These are phyloP conservation scores for Eira barbara DNA, from an alignment of 2,113 vertebrate species.

Conservation along the genomic window DNA sequence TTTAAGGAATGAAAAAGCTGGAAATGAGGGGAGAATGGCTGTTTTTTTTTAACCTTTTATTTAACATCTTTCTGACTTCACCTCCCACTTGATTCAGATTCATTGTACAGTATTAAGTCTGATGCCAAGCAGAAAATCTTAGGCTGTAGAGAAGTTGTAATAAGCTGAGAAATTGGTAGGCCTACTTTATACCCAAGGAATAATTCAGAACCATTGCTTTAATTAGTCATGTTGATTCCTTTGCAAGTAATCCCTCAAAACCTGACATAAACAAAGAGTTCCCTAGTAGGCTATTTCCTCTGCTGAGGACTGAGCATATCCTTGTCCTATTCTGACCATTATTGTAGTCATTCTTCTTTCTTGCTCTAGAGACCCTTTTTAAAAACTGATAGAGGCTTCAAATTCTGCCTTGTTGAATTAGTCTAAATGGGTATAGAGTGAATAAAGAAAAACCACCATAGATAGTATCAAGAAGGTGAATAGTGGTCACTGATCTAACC, in stretches of 20 bases:
- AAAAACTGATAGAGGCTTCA: not conserved
- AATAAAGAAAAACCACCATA: not conserved
- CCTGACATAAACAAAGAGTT: not conserved
- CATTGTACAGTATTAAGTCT: conserved; percentile 20
- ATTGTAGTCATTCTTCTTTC: not conserved
- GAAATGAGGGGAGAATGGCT: not conserved
- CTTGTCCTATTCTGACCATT: not conserved
- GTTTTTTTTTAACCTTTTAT: not conserved
- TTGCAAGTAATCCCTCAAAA: not conserved
- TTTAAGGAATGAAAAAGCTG: conserved; percentile 24
- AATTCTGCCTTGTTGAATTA: not conserved
- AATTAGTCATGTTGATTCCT: not conserved
- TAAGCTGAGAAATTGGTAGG: not conserved
- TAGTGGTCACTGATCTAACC: not conserved
- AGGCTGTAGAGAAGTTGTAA: not conserved
- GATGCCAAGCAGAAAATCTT: not conserved
- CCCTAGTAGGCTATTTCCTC: not conserved
- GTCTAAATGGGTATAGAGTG: not conserved
- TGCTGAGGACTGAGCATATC: not conserved
- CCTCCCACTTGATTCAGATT: conserved; percentile 42
- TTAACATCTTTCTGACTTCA: conserved; percentile 46
- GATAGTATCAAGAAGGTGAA: not conserved
- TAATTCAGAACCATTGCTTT: not conserved
- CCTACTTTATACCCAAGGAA: not conserved
- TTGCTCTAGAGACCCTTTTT: not conserved